Conservation (phyloP, 2,113 vertebrate genomes). For the Copsychus sechellarum region DNA sequence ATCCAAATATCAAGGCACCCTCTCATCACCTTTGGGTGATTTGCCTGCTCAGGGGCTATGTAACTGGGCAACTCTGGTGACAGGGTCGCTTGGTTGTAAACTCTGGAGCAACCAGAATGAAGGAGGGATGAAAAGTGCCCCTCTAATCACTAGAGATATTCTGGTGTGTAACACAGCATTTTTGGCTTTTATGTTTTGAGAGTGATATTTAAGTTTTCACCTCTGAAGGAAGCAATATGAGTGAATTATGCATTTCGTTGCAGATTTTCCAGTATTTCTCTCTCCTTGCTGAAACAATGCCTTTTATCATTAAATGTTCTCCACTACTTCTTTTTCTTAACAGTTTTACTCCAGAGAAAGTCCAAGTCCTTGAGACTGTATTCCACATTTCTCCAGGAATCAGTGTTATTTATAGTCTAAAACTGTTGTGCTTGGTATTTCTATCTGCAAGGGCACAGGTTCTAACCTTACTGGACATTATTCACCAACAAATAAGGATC, state of each 20-base stretch:
- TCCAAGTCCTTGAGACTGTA: background rate
- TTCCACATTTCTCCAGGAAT: slow-evolving; percentile 34
- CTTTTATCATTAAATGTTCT: background rate
- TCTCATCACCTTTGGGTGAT: background rate
- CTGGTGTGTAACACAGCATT: background rate
- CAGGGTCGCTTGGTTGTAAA: background rate
- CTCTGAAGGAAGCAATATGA: background rate
- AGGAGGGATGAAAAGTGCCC: background rate
- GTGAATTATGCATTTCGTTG: background rate
- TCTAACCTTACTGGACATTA: slow-evolving; percentile 33
- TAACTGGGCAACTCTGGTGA: background rate
- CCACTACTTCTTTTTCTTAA: background rate
- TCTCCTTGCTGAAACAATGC: background rate
- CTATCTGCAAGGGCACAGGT: slow-evolving; percentile 21
- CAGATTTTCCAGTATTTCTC: background rate
- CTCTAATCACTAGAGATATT: background rate
- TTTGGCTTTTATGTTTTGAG: background rate
- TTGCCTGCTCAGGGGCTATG: background rate
- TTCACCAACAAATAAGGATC: slow-evolving; percentile 47
- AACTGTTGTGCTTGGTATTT: slow-evolving; percentile 3
- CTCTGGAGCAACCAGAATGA: background rate
- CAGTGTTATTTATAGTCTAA: slow-evolving; percentile 46
- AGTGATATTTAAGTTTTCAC: background rate
- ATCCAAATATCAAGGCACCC: background rate
- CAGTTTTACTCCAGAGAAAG: slow-evolving; percentile 5